These are phyloP conservation scores for Pegoplata infirma DNA, from an alignment of 2,888 invertebrate genomes.

Conservation along the genomic window DNA sequence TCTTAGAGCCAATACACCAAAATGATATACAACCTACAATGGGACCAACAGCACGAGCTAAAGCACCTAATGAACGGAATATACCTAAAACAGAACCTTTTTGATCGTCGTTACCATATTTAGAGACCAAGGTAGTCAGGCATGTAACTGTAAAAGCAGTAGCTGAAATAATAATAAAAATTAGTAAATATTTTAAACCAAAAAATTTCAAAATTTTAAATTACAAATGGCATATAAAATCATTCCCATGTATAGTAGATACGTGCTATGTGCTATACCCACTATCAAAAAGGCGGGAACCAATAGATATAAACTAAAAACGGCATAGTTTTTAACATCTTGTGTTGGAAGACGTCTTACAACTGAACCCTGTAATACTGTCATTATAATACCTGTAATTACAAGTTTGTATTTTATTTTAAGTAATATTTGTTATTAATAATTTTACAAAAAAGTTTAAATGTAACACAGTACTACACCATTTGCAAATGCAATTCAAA, in stretches of 20 bases:
- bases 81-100: conserved; percentile 96
- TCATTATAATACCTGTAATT: conserved; percentile 88
- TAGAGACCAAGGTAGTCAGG: conserved; percentile 94
- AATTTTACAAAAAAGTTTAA: not conserved
- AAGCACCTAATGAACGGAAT: conserved; percentile 94
- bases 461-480: no score
- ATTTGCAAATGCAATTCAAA: no score
- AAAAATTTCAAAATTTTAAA: conserved; percentile 74
- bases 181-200: not conserved
- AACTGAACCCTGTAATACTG: conserved; percentile 91
- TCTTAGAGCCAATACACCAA: conserved; percentile 92
- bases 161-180: conserved; percentile 79
- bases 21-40: conserved; percentile 92
- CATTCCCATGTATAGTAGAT: conserved; percentile 88
- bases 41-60: conserved; percentile 95
- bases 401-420: not conserved
- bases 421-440: not conserved
- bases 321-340: conserved; percentile 85
- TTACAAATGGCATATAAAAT: conserved; percentile 93
- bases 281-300: conserved; percentile 92
- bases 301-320: conserved; percentile 88
- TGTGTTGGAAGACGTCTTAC: conserved; percentile 88
- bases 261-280: conserved; percentile 83
- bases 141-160: conserved; percentile 97
- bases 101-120: conserved; percentile 87